Evolutionary conservation across 1,140 invertebrate genomes (phyloP).

Genomic region (Apis dorsata): DNA sequence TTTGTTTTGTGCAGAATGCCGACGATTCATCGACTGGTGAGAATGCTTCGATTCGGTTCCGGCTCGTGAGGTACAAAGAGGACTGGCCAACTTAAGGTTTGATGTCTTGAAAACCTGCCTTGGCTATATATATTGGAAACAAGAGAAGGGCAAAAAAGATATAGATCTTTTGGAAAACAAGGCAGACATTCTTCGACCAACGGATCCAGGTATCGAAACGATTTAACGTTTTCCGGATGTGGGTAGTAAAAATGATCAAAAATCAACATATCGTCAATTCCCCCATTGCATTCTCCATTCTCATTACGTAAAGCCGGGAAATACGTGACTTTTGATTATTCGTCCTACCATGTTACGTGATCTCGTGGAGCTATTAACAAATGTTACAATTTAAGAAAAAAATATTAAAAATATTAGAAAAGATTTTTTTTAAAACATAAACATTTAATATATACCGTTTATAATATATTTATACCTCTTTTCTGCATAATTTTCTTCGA

Average conservation of each 20-base stretch:
- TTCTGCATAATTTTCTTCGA: no score
- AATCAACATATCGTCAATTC: background rate
- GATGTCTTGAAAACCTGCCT: conserved; percentile 17
- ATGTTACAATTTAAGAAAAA: background rate
- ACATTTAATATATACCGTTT: no score
- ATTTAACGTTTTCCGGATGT: background rate
- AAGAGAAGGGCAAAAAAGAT: conserved; percentile 15
- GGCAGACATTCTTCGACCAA: background rate
- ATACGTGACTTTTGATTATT: background rate
- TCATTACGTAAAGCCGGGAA: background rate
- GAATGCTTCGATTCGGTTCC: background rate
- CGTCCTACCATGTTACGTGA: background rate
- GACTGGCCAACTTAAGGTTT: conserved; percentile 21
- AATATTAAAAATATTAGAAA: background rate
- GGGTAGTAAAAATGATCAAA: background rate
- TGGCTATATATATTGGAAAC: conserved; percentile 23
- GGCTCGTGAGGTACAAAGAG: background rate
- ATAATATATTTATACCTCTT: no score
- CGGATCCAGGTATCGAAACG: background rate
- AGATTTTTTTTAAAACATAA: no score
- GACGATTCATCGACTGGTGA: conserved; percentile 35
- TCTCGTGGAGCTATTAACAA: background rate
- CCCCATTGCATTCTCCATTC: background rate
- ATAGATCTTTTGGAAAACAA: background rate
- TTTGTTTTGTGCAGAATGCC: conserved; percentile 15